Evolutionary conservation across 1,140 invertebrate species (phyloP), one percentile per base, ranked within the genome.

Genomic region (Melanaphis sacchari): DNA sequence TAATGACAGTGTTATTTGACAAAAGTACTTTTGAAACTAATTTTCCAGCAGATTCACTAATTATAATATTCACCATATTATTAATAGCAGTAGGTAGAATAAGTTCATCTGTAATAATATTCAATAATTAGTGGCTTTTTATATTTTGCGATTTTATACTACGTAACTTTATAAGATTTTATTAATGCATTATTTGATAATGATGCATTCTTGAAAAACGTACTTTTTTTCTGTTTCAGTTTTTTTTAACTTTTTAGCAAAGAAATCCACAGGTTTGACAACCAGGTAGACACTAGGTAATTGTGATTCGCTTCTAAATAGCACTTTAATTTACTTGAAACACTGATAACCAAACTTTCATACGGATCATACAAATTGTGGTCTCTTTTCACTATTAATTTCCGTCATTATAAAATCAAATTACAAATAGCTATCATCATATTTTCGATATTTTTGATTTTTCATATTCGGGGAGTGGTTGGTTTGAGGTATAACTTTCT

Each of bases 61-160:
- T 11, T 0, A 54, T 94, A 94, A 94, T 94, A 85, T 94, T 94
- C 38, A 95, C 94, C 94, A 95, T 94, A 93, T 94, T 93, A 93
- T n/a, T n/a, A n/a, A 94, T 93, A 94, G 94, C 46, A 18, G 46
- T 18, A 1, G 11, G 46, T 94, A 95, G 82, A 94, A 95, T 94
- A 94, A 95, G 94, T 90, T 95, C 87, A 93, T 95, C 94, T 94
- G 94, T 95, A 94, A 95, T 95, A 88, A 94, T 95, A 94, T 95
- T n/a, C n/a, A n/a, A n/a, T n/a, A n/a, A n/a, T n/a, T n/a, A n/a
- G 94, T 91, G 94, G 93, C 54, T 94, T 94, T 84, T 94, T 85
- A 85, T 24, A 85, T 85, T 85, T 85, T 9, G 41, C 41, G 18
- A 43, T 85, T 85, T 7, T 85, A 85, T 43, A 85, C 11, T 22